Base-by-base conservation (phyloP, 1,140 invertebrate genomes). In the Zophobas atratus region DNA sequence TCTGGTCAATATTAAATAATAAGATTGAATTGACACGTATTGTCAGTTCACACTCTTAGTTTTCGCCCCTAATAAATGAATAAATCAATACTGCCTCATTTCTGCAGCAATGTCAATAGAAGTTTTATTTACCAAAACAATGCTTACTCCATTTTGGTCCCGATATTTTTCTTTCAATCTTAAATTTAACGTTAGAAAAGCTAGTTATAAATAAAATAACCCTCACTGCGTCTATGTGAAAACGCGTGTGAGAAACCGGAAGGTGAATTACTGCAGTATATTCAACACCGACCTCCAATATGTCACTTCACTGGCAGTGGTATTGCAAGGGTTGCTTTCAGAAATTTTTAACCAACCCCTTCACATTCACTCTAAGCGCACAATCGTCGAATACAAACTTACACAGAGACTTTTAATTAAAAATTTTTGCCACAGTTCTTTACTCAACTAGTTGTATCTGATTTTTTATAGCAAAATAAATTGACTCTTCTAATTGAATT, bases 361-460 rank as follows among this genome's bases (percentile, higher is more conserved):
- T 57, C 55, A 57, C 55, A 57, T 57, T 57, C 55, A 53, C 55
- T 57, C 35, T 0, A 35, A 57, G 55, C 35, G 33, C 35, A 57
- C 33, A 5, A 36, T 34, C 55, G 55, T 35, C 32, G 55, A 4
- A 20, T 0, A 57, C 55, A 36, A 57, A 57, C 2, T 5, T 20
- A 51, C 49, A 2, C 2, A 20, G 55, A 57, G 55, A 57, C 35
- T 57, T 57, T 57, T 57, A 57, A 57, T 57, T 57, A 57, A 57
- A 57, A 57, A 34, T 34, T 20, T 57, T 57, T 57, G 33, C 35
- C 35, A 57, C 33, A 8, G 5, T 57, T 53, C 20, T 53, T 53
- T 53, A 53, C 20, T 3, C 3, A 46, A 46, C 3, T 3, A 46
- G 43, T 4, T 3, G 43, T 46, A n/a, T 53, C 4, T 53, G 49